Conservation (phyloP, 2,888 invertebrate genomes). For the Melanargia galathea region DNA sequence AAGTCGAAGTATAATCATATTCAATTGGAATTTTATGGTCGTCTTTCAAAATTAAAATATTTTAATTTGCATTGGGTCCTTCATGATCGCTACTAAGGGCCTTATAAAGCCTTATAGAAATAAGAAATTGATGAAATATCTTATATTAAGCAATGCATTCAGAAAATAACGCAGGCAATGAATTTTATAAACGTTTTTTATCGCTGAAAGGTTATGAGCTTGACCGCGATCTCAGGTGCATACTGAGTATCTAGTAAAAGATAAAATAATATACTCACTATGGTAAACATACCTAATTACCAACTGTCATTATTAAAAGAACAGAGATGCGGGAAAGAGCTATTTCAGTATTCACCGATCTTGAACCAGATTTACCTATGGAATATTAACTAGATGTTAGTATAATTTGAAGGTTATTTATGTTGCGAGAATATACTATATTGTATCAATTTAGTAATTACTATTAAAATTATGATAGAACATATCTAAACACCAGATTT, state of each 20-base stretch:
- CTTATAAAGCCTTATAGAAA: too few relatives aligned
- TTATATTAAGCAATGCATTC: neutral
- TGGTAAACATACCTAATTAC: neutral
- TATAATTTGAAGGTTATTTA: neutral
- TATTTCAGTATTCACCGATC: neutral
- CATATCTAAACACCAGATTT: neutral
- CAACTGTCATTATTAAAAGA: neutral
- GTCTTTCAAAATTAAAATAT: too few relatives aligned
- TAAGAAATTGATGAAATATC: neutral
- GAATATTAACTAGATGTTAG: constrained; percentile 9
- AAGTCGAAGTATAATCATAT: too few relatives aligned
- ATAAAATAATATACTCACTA: neutral
- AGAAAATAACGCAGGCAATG: neutral
- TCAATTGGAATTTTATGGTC: too few relatives aligned
- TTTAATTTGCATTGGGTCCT: too few relatives aligned
- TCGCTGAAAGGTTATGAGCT: neutral
- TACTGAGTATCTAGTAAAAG: neutral
- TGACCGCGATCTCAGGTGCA: neutral
- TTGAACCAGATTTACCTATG: constrained; percentile 12
- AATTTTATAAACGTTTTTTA: neutral
- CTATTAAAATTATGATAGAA: neutral
- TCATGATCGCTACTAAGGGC: too few relatives aligned
- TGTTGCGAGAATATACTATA: neutral
- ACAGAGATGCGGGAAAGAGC: constrained; percentile 10
- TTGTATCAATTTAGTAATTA: neutral